Base-by-base conservation (phyloP, 2,888 invertebrate genomes). In the Dendrolimus pini region DNA sequence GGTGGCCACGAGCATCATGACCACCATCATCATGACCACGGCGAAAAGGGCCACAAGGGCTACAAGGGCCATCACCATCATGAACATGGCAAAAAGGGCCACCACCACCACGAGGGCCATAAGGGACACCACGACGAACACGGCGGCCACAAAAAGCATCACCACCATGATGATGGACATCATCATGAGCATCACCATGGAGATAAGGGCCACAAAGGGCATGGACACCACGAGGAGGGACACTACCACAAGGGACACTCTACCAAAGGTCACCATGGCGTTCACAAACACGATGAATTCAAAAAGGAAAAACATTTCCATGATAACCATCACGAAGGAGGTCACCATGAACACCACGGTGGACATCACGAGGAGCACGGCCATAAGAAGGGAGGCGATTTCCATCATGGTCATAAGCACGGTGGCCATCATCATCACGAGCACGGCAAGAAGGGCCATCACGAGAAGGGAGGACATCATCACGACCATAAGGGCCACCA, bases 271-370 rank as follows among this genome's bases (percentile, higher is more conserved):
- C 95, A 96, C 69, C 96, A 96, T 74, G 94, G 96, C 68, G 93
- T 96, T 3, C 96, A 96, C 83, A 96, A 96, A 77, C 88, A 95
- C 66, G 95, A 96, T 80, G 96, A 96, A 83, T 96, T 93, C 84
- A 95, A 96, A 79, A 96, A 96, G 77, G 95, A 96, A 71, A 96
- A 96, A 75, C 95, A 96, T 76, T 96, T 95, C 93, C 96, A 94
- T 78, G 96, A 96, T 70, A 94, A 96, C 74, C 94, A 95, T 72
- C 95, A 96, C 71, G 95, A 95, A 62, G 93, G 93, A 59, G 96
- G 95, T 0, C 95, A 95, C 67, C 95, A 96, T 77, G 95, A 95
- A 75, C 94, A 95, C 69, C 95, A 96, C 74, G 96, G 96, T 59
- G 94, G 93, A 53, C 94, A 94, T 76, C 94, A 96, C 74, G 94